Percentiles rank a stretch among this genome's conserved stretches.
phyloP scores from a whole-genome alignment of 2,797 vertebrate genomes.

The Neosilurus hyrtlii region DNA sequence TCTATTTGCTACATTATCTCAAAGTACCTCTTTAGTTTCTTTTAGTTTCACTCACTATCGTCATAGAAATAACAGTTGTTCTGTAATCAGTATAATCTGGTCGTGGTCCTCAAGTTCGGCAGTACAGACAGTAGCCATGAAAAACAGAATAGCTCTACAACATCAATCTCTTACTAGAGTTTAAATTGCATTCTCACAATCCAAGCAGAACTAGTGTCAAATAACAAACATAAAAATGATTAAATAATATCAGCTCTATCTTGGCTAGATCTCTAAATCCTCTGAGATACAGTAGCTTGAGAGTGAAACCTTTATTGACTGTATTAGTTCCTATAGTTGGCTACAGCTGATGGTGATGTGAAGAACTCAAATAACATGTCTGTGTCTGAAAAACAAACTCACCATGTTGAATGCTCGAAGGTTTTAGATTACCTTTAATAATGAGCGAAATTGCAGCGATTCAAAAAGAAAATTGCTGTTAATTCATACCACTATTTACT shows the following conservation, averaged over 20 bases:
- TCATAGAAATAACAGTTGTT: background rate
- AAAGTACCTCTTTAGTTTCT: background rate
- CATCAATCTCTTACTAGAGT: background rate
- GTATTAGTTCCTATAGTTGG: background rate
- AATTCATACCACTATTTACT: background rate
- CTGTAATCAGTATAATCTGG: background rate
- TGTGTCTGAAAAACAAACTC: background rate
- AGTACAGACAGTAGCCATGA: background rate
- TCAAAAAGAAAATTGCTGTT: background rate
- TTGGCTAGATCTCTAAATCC: background rate
- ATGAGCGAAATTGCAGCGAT: background rate
- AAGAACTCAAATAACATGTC: too few species aligned
- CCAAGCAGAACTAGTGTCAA: background rate
- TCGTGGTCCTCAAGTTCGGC: background rate
- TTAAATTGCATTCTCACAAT: background rate
- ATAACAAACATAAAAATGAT: background rate
- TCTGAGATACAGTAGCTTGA: background rate
- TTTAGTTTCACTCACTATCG: background rate
- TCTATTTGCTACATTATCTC: too few species aligned
- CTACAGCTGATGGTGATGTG: background rate
- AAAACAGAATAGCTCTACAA: background rate
- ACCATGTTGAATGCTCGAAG: background rate
- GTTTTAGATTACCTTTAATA: background rate
- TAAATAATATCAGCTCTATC: background rate
- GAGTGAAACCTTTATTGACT: background rate